These are phyloP conservation scores for Osmerus eperlanus DNA, from an alignment of 2,113 vertebrate species.

Conservation along the genomic window DNA sequence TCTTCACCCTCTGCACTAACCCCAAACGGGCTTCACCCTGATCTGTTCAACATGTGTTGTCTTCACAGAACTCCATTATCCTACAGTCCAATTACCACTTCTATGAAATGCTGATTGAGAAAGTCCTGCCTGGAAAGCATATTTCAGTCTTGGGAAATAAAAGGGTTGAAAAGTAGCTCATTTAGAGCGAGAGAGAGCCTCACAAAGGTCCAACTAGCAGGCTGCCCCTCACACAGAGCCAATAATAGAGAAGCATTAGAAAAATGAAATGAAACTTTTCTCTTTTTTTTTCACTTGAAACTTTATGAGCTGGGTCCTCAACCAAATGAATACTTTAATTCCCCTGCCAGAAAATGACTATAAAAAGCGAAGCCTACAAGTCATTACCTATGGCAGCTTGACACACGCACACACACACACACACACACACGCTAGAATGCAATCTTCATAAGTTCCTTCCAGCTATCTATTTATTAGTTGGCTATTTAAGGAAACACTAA, in stretches of 20 bases:
- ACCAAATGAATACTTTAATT: conserved; percentile 46
- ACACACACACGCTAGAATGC: conserved; percentile 8
- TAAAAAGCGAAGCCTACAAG: conserved; percentile 37
- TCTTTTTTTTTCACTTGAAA: background rate
- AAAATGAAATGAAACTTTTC: conserved; percentile 49
- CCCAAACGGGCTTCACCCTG: conserved; percentile 32
- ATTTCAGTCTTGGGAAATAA: conserved; percentile 36
- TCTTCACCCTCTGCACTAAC: background rate
- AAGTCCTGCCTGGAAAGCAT: conserved; percentile 29
- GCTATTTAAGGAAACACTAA: conserved; percentile 42
- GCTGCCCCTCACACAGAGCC: conserved; percentile 16
- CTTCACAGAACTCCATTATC: conserved; percentile 34
- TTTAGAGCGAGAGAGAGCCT: conserved; percentile 14
- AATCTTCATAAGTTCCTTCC: conserved; percentile 24
- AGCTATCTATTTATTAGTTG: background rate
- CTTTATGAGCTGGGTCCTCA: conserved; percentile 52
- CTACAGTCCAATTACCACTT: conserved; percentile 40
- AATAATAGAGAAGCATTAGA: conserved; percentile 36
- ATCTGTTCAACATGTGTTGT: conserved; percentile 46
- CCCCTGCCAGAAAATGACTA: conserved; percentile 31
- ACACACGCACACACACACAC: conserved; percentile 36
- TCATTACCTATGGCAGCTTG: conserved; percentile 47
- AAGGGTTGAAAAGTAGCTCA: conserved; percentile 25
- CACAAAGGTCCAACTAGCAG: conserved; percentile 1
- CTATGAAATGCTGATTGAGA: conserved; percentile 48